These are phyloP conservation scores for Aplochiton taeniatus DNA, from an alignment of 2,797 vertebrate species.

Conservation along the genomic window DNA sequence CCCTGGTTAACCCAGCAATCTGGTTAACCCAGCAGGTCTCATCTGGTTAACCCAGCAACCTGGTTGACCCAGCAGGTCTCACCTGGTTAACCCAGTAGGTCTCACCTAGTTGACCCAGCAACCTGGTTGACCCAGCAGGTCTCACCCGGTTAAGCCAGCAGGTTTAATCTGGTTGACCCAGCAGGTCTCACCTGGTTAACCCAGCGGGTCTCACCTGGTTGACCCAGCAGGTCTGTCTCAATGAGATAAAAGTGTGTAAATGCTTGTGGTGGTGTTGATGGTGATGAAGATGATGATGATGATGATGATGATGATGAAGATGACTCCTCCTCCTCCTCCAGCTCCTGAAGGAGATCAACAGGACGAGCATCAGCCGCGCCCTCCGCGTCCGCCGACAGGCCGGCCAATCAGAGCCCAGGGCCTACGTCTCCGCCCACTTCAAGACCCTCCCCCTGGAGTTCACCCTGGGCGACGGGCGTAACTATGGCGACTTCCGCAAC, in stretches of 20 bases:
- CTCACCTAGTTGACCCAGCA: no score
- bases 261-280: not conserved
- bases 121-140: no score
- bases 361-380: slow-evolving; percentile 84
- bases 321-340: slow-evolving; percentile 42
- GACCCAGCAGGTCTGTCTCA: not conserved
- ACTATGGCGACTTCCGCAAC: slow-evolving; percentile 94
- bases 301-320: not conserved
- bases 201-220: no score
- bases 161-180: no score
- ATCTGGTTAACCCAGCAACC: no score
- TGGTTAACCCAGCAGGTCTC: no score
- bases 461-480: slow-evolving; percentile 89
- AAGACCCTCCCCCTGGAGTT: slow-evolving; percentile 94
- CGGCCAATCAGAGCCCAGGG: slow-evolving; percentile 81
- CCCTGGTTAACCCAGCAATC: no score
- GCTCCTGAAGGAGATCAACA: slow-evolving; percentile 94
- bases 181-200: no score
- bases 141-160: no score
- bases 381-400: slow-evolving; percentile 86
- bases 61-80: no score
- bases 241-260: not conserved
- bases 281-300: not conserved
- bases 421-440: slow-evolving; percentile 94
- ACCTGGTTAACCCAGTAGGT: no score